Percentiles rank a stretch among this genome's conserved stretches.
These are phyloP conservation scores for Hippolais icterina DNA, from an alignment of 2,113 vertebrate genomes.

Conservation along the genomic window DNA sequence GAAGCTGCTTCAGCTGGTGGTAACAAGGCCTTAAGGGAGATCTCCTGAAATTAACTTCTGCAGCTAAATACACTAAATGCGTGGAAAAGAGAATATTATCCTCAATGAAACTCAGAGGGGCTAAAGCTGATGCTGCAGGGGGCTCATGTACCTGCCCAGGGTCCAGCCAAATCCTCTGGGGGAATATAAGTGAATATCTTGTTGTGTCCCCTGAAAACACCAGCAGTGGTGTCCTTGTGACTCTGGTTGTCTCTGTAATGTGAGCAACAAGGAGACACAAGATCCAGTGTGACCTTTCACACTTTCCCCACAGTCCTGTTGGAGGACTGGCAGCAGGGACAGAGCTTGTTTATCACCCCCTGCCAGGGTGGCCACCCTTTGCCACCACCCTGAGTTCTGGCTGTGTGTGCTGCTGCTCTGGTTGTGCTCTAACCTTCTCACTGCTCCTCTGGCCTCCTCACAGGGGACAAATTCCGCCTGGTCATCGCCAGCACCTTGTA, in stretches of 20 bases:
- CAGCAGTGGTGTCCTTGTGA: not conserved
- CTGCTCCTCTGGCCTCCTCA: not conserved
- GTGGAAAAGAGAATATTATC: accelerated
- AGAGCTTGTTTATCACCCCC: not conserved
- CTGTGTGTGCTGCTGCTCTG: too few species aligned
- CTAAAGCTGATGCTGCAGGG: not conserved
- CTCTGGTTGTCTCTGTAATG: accelerated
- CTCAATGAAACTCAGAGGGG: accelerated
- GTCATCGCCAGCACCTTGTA: conserved; percentile 97
- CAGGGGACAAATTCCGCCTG: conserved; percentile 96
- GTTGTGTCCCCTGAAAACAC: not conserved
- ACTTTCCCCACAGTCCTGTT: accelerated
- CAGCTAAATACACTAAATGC: accelerated
- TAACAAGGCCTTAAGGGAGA: not conserved
- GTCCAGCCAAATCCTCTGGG: not conserved
- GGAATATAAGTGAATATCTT: accelerated
- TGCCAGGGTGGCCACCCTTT: accelerated
- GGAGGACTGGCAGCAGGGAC: not conserved
- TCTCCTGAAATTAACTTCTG: not conserved
- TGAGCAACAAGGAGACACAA: not conserved
- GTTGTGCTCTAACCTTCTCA: not conserved
- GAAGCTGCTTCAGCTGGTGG: not conserved
- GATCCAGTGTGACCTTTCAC: not conserved
- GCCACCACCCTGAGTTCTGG: not conserved
- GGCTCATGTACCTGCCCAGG: accelerated